Evolutionary conservation across 2,888 invertebrate genomes (phyloP).

Genomic region (Eupithecia exiguata): DNA sequence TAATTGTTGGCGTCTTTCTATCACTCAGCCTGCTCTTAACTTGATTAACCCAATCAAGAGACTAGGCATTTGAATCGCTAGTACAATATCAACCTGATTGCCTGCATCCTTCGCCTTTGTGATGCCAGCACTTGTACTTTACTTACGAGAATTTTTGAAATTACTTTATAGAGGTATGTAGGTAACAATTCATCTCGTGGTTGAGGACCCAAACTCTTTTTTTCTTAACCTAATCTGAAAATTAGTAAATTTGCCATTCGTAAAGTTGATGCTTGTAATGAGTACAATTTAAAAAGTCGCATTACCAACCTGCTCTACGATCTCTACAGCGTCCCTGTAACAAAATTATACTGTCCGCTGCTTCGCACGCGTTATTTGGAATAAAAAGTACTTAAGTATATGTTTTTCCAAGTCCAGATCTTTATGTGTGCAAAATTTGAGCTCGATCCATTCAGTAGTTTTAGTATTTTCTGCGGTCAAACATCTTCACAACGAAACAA

Average conservation of each 20-base stretch:
- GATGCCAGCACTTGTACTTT: slow-evolving; percentile 12
- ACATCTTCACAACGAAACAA: no score
- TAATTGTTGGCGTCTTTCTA: slow-evolving; percentile 58
- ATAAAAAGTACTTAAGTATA: no score
- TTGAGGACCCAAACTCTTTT: neutral
- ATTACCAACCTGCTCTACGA: neutral
- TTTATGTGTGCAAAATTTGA: no score
- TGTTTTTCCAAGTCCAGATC: no score
- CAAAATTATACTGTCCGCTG: neutral
- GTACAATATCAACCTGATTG: slow-evolving; percentile 45
- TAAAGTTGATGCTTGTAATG: neutral
- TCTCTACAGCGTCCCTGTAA: neutral
- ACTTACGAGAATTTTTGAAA: slow-evolving; percentile 2
- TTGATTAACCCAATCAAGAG: slow-evolving; percentile 55
- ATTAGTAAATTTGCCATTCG: neutral
- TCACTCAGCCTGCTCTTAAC: slow-evolving; percentile 58
- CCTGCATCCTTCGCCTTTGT: slow-evolving; percentile 41
- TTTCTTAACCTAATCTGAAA: neutral
- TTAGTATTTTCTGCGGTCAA: no score
- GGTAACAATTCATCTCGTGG: neutral
- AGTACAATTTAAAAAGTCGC: neutral
- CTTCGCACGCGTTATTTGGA: no score
- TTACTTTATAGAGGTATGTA: neutral
- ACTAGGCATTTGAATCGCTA: slow-evolving; percentile 47
- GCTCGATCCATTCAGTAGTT: no score